Base-by-base conservation (phyloP, 2,888 invertebrate species). In the Papilio demoleus region DNA sequence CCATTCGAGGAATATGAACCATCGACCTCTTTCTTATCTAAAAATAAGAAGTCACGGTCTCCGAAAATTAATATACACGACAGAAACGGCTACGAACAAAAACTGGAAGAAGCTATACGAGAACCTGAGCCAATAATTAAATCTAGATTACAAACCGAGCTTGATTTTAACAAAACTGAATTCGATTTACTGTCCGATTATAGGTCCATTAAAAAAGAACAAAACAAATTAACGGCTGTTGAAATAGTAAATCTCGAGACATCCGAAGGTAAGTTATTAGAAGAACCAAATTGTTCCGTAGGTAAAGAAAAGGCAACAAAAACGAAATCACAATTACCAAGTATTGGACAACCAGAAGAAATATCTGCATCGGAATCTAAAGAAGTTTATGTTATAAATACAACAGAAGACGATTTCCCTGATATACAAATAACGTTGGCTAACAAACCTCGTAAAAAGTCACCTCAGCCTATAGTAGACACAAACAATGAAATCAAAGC, bases 351-450 rank as follows among this genome's bases (percentile, higher is more conserved):
- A 74, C 73, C 79, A 12, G 87, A 86, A 34, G 87, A 83, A 72
- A 69, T 73, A 59, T 68, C 72, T 31, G 86, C 87, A 70, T 70
- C 75, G 19, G 85, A 86, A 27, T 80, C 87, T 12, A 90, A 87
- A 77, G 90, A 92, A 76, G 88, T 92, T 2, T 92, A 91, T 70
- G 88, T 92, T 17, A 92, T 92, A 62, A 87, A 92, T 75, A 86
- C 90, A 14, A 83, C 86, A n/a, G 86, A 86, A 72, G 92, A 92
- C 36, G 88, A 90, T 22, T 92, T 90, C 69, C 92, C 92, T 6
- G 91, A 90, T 76, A 92, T 92, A 70, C 88, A 90, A 77, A 91
- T 92, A 69, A 92, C 92, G 31, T 83, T 83, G 76, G 84, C 83
- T 17, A 85, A 73, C 40, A 92, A 90, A 76, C 68, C 80, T 8